Percentiles rank a stretch among this genome's conserved stretches.
These are phyloP conservation scores for Pemphigus obesinymphae DNA, from an alignment of 1,140 invertebrate genomes.

Conservation along the genomic window DNA sequence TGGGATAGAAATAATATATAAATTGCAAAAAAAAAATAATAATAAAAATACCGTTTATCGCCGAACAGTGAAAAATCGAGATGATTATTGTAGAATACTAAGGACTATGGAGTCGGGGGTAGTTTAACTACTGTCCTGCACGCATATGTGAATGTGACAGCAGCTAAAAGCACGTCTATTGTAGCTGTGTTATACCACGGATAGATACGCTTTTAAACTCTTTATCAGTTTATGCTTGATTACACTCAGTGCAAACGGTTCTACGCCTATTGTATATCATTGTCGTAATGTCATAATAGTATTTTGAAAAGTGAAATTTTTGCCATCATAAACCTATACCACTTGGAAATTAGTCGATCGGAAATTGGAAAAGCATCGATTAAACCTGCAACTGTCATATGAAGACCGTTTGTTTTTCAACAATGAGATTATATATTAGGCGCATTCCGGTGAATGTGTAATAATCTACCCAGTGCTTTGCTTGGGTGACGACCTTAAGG, in stretches of 20 bases:
- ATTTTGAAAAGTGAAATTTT: background rate
- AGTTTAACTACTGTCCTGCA: background rate
- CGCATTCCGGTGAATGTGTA: too few species aligned
- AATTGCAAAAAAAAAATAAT: background rate
- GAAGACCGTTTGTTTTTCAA: too few species aligned
- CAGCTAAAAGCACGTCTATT: background rate
- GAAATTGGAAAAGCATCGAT: background rate
- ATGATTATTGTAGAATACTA: background rate
- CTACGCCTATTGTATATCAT: background rate
- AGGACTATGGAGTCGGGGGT: background rate
- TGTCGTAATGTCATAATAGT: background rate
- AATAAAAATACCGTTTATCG: too few species aligned
- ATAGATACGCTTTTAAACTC: slow-evolving; percentile 7
- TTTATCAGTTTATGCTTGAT: slow-evolving; percentile 33
- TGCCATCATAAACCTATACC: background rate
- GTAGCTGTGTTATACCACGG: background rate
- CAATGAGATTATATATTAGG: too few species aligned
- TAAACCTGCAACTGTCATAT: too few species aligned
- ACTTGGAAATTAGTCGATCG: background rate
- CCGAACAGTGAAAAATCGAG: slow-evolving; percentile 3
- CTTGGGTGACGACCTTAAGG: too few species aligned
- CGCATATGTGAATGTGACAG: background rate
- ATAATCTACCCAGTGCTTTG: too few species aligned
- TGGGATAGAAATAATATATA: background rate
- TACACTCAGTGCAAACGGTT: background rate